Conservation (phyloP, 2,888 invertebrate species). For the Pachymerium ferrugineum region DNA sequence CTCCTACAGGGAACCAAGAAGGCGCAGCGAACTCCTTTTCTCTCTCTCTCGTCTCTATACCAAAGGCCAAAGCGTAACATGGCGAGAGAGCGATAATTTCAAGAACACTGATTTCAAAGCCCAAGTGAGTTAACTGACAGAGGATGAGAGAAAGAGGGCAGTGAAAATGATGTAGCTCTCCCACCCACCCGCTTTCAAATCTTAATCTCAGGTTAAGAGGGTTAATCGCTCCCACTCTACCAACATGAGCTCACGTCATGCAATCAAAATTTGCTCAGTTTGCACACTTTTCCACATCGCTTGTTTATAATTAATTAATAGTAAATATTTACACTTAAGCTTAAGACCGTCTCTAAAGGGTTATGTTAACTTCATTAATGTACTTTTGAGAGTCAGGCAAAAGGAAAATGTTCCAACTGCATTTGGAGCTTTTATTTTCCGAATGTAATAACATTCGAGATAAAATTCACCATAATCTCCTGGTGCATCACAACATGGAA, state of each 20-base stretch:
- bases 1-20: slow-evolving; percentile 20
- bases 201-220: slow-evolving; percentile 25
- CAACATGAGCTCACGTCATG: background rate
- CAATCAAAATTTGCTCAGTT: background rate
- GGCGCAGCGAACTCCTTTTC: slow-evolving; percentile 1
- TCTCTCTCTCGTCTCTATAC: background rate
- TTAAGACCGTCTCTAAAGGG: too few relatives aligned
- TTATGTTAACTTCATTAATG: too few relatives aligned
- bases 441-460: background rate
- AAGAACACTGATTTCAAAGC: slow-evolving; percentile 19
- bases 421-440: background rate
- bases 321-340: slow-evolving; percentile 18
- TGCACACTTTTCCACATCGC: background rate
- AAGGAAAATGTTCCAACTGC: too few relatives aligned
- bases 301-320: slow-evolving; percentile 17
- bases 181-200: background rate
- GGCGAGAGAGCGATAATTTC: slow-evolving; percentile 25
- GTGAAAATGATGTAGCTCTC: background rate
- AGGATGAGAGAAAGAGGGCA: background rate
- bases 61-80: slow-evolving; percentile 20
- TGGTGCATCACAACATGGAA: background rate
- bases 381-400: too few relatives aligned
- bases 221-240: slow-evolving; percentile 23
- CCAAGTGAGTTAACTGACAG: background rate
- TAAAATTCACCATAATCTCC: slow-evolving; percentile 22